Conservation (phyloP, 37 sponge, comb jelly and placozoan genomes). For the Aphrocallistes beatrix region DNA sequence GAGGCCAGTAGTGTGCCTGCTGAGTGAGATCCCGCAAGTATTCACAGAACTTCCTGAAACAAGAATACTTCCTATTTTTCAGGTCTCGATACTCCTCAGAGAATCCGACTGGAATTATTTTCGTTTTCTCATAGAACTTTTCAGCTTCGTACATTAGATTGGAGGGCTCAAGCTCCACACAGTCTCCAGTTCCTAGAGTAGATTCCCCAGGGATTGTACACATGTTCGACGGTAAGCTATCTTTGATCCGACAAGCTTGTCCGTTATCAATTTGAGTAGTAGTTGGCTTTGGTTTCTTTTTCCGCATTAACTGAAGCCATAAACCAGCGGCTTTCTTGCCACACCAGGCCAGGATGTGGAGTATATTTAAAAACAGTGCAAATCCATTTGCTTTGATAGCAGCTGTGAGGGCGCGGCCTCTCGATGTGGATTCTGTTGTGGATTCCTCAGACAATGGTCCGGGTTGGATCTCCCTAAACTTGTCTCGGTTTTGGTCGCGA, state of each 20-base stretch:
- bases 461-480: not conserved
- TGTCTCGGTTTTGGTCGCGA: not conserved
- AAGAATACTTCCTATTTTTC: not conserved
- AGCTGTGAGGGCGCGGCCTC: not conserved
- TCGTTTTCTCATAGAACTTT: not conserved
- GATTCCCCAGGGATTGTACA: not conserved
- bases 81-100: not conserved
- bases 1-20: slow-evolving; percentile 1
- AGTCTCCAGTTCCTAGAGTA: not conserved
- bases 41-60: not conserved
- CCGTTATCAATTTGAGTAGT: no score
- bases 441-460: not conserved
- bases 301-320: not conserved
- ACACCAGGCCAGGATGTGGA: not conserved
- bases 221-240: not conserved
- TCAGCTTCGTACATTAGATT: not conserved
- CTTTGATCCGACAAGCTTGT: not conserved
- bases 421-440: not conserved
- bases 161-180: not conserved
- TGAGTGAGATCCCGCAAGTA: not conserved
- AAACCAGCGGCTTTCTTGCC: not conserved
- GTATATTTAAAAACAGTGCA: not conserved
- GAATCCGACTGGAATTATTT: not conserved
- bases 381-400: not conserved
- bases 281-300: not conserved